Conservation (phyloP, 2,888 invertebrate species). For the Cheilosia urbana region DNA sequence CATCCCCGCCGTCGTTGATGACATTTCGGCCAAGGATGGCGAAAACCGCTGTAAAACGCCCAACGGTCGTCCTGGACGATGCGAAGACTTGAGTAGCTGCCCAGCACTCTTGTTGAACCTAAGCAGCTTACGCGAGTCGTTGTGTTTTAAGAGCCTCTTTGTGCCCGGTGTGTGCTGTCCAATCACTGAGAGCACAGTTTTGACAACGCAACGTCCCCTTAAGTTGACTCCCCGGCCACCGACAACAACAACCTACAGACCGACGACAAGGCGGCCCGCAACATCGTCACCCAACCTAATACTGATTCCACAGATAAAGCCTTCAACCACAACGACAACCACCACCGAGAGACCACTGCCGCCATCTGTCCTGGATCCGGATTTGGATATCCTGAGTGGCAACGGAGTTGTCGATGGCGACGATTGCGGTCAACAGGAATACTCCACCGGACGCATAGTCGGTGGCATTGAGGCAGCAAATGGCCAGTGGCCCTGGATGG, state of each 20-base stretch:
- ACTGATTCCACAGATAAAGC: slow-evolving; percentile 82
- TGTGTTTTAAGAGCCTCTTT: slow-evolving; percentile 95
- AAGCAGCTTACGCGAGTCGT: slow-evolving; percentile 91
- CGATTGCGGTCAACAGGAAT: slow-evolving; percentile 92
- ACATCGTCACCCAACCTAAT: slow-evolving; percentile 79
- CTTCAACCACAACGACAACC: slow-evolving; percentile 84
- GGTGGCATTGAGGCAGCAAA: slow-evolving; percentile 93
- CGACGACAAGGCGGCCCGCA: slow-evolving; percentile 82
- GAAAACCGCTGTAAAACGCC: slow-evolving; percentile 91
- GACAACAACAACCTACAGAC: slow-evolving; percentile 79
- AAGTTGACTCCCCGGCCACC: slow-evolving; percentile 80
- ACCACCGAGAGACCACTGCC: slow-evolving; percentile 84
- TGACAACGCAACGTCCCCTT: slow-evolving; percentile 81
- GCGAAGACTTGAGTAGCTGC: slow-evolving; percentile 94
- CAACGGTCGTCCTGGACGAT: slow-evolving; percentile 90
- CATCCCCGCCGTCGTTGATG: slow-evolving; percentile 79
- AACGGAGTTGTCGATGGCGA: slow-evolving; percentile 82
- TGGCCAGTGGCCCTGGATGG: slow-evolving; percentile 98
- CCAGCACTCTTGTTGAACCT: slow-evolving; percentile 93
- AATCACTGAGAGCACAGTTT: slow-evolving; percentile 81
- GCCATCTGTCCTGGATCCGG: slow-evolving; percentile 82
- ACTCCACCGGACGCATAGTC: slow-evolving; percentile 94
- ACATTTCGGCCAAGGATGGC: slow-evolving; percentile 84
- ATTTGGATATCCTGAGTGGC: slow-evolving; percentile 77
- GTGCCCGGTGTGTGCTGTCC: slow-evolving; percentile 97